Evolutionary conservation across 1,140 invertebrate species (phyloP), one percentile per base, ranked within the genome.

Genomic region (Macrobrachium rosenbergii): DNA sequence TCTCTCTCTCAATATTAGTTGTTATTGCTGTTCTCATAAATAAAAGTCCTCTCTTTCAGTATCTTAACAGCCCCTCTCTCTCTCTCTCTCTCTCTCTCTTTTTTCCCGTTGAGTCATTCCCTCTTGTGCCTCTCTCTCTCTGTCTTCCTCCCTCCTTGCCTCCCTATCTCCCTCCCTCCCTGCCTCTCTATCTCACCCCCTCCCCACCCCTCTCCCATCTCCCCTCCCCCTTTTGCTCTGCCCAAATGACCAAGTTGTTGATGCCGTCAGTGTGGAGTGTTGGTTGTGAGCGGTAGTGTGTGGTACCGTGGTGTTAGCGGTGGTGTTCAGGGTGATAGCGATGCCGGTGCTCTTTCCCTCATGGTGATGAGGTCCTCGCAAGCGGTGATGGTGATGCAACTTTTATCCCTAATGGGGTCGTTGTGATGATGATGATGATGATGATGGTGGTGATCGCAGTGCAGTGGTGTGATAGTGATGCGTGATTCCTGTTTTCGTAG

Each of bases 241-340:
- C 23, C 23, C 64, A 69, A 45, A 37, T 52, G 12, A 75, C 37
- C 37, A 75, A 75, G 37, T 75, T 75, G 72, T 75, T 37, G 37
- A 75, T 52, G 2, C 52, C 52, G 52, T 75, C 72, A 75, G 37
- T 23, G 72, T 37, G 19, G 37, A 37, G 72, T 23, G 17, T 11
- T 37, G 37, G 52, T 45, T 77, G 75, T 52, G 75, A 58, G 75
- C 59, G 75, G 52, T 45, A 58, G 75, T 77, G 75, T 52, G 75
- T 77, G 75, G 75, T 77, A 52, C 52, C 52, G 52, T 52, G 52
- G 52, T 52, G 52, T 8, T 52, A 2, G 52, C 2, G 28, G 8
- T 52, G 52, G 52, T 52, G 52, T 10, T 5, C 5, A 52, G 45
- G 45, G 7, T 52, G 52, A 8, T 52, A 12, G 52, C 6, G 52